Evolutionary conservation across 2,888 invertebrate genomes (phyloP), one percentile per base, ranked within the genome.

Genomic region (Pyrochroa serraticornis): DNA sequence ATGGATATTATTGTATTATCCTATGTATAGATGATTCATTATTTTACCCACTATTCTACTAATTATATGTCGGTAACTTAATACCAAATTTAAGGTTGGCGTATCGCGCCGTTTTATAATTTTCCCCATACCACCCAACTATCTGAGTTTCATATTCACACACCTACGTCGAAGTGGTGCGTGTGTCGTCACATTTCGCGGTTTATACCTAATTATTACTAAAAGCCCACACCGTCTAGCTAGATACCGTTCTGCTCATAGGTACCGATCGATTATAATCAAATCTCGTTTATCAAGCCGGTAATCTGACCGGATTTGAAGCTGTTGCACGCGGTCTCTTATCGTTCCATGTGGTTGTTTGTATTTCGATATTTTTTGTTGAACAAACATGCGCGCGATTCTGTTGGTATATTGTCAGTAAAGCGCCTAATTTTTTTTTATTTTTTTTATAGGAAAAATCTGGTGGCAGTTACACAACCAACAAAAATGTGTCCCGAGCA

Each of bases 381-480:
- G 47, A 53, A 57, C 53, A 56, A 48, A 53, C 52, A 10, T 56
- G 43, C 12, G 13, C 32, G 35, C 34, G 32, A 14, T 12, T 35
- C 35, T 53, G 31, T 32, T 48, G 49, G 50, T 42, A 51, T 37
- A 58, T 61, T 48, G 52, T 59, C 37, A 22, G 22, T 22, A 22
- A 22, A 22, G 3, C 2, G 22, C 22, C n/a, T n/a, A n/a, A n/a
- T n/a, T n/a, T n/a, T 22, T 22, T 48, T 33, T 50, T 64, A 66
- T 66, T 73, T 77, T 80, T 82, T 78, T 86, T 85, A 58, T 85
- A 93, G 93, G 92, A 93, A 82, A 93, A 93, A 81, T 88, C 90
- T 75, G 89, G 88, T 76, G 88, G 88, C 78, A 87, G 84, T 80
- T 90, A 89, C 79, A 77, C 83, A 80, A 83, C 83, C 80, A 88